phyloP scores from a whole-genome alignment of 2,797 vertebrate genomes.

The Amblyraja radiata region DNA sequence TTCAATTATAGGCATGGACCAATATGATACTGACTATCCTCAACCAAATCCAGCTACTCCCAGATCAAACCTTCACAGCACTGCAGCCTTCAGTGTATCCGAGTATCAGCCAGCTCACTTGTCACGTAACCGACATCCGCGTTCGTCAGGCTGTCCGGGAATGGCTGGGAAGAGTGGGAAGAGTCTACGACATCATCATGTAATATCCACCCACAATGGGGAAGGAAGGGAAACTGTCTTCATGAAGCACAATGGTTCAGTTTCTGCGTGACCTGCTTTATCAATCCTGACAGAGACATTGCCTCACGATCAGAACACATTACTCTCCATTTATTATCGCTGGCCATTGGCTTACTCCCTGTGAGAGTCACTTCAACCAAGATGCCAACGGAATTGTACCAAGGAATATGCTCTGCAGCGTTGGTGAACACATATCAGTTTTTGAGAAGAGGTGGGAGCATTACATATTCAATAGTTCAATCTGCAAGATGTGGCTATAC shows the following conservation, averaged over 20 bases:
- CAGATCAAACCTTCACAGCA: conserved; percentile 78
- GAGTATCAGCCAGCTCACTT: conserved; percentile 90
- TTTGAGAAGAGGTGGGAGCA: background rate
- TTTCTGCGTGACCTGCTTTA: background rate
- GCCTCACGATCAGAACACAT: background rate
- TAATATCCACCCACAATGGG: conserved; percentile 43
- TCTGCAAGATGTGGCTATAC: background rate
- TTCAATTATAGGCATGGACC: conserved; percentile 79
- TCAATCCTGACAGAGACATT: background rate
- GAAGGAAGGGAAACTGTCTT: background rate
- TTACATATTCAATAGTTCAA: background rate
- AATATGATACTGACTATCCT: conserved; percentile 93
- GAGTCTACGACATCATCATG: conserved; percentile 79
- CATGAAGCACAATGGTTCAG: conserved; percentile 14
- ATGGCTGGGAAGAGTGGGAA: conserved; percentile 85
- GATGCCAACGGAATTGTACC: background rate
- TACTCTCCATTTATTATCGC: background rate
- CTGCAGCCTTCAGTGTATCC: conserved; percentile 89
- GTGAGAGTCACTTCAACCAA: background rate
- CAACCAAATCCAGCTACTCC: conserved; percentile 83
- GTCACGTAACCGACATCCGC: conserved; percentile 80
- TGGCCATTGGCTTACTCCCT: background rate
- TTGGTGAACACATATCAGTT: too few species aligned
- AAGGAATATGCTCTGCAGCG: background rate
- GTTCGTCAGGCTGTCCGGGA: conserved; percentile 88